Base-by-base conservation (phyloP, 2,113 vertebrate species). In the Salvelinus alpinus region DNA sequence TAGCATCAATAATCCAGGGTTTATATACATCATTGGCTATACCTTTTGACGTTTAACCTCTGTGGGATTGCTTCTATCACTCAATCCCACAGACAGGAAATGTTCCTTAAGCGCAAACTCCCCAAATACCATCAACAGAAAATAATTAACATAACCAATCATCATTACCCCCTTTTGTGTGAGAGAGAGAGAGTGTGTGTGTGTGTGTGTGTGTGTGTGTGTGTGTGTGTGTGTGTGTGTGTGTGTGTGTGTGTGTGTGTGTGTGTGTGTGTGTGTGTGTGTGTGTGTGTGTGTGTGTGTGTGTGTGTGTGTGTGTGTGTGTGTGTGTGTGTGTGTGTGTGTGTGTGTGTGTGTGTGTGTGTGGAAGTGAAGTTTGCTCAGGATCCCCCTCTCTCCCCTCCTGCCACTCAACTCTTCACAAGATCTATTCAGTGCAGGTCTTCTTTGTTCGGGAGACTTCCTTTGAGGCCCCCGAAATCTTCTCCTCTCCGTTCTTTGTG, bases 401-500 rank as follows among this genome's bases (percentile, higher is more conserved):
- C 62, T 27, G 47, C 25, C 38, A 48, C 70, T 70, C 71, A 64
- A 24, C 51, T 18, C 51, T 54, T 54, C 51, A 47, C 27, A 62
- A 44, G 69, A 64, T 68, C 70, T 65, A 77, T 77, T 77, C 68
- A 77, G 74, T 64, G 31, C 73, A 47, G 48, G 54, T 34, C 64
- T 47, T 25, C 48, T 75, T 75, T 75, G 74, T 69, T 54, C 64
- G 18, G 31, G 22, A 25, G 16, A 68, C n/a, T 72, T 81, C 72
- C 80, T 78, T 67, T 70, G 67, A 71, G 72, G 60, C 67, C 66
- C 16, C 29, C n/a, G 29, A 66, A 64, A 62, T 51, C 80, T 64
- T 75, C 72, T 75, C 80, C 25, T 16, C 14, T 62, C 65, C 44
- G 22, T 72, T 54, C 62, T 81, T 78, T 82, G 76, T 81, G 80